phyloP scores from a whole-genome alignment of 2,113 vertebrate genomes.

The Spilogale gracilis region DNA sequence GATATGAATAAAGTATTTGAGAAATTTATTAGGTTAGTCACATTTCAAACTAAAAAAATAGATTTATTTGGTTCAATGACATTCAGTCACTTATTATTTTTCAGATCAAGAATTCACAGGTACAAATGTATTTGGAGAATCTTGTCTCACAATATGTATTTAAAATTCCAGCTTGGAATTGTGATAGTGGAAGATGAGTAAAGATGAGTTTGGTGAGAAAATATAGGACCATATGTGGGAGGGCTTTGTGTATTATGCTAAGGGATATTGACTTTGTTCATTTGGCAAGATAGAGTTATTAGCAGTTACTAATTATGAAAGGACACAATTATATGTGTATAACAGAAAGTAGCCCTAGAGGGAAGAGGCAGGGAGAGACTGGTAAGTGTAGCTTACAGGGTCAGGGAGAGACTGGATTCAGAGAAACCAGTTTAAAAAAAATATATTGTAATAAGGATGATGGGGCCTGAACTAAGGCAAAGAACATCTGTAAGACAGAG shows the following conservation, averaged over 20 bases:
- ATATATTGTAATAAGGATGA: neutral
- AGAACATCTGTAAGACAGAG: neutral
- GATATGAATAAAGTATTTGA: neutral
- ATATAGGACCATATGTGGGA: neutral
- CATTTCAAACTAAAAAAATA: neutral
- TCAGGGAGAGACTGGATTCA: neutral
- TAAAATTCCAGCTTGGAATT: neutral
- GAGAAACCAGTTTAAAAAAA: neutral
- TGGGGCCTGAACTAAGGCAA: neutral
- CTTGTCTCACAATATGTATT: neutral
- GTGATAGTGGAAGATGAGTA: neutral
- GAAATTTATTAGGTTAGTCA: neutral
- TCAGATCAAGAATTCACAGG: neutral
- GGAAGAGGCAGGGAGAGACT: neutral
- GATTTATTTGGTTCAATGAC: neutral
- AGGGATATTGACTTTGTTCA: neutral
- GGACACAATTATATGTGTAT: neutral
- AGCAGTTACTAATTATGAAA: neutral
- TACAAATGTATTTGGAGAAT: neutral
- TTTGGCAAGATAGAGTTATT: neutral
- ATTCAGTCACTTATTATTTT: neutral
- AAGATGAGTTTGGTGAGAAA: neutral
- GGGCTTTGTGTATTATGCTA: neutral
- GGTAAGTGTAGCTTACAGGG: neutral
- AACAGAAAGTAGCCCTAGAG: neutral